A percentile compares a stretch with the other conserved stretches of the same genome.
These are phyloP conservation scores for Mustela nigripes DNA, from an alignment of 2,113 vertebrate genomes.

Conservation along the genomic window DNA sequence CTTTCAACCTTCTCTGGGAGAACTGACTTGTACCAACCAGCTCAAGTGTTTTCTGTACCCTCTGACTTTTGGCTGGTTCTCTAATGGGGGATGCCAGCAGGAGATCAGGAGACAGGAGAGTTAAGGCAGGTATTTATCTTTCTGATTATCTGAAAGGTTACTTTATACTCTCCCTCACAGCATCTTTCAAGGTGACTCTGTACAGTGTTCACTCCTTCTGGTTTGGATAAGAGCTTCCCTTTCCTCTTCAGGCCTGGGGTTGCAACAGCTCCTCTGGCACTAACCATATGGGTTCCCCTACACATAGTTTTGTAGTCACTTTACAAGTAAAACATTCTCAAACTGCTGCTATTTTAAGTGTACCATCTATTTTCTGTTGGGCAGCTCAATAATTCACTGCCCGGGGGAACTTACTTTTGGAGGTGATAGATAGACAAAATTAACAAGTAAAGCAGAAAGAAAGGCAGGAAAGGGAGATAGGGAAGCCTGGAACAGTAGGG, in stretches of 20 bases:
- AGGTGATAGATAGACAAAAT: background rate
- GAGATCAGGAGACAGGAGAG: background rate
- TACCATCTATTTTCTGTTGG: background rate
- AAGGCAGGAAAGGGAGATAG: background rate
- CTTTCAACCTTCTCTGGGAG: background rate
- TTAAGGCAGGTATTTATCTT: background rate
- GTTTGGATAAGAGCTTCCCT: background rate
- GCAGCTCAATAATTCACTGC: background rate
- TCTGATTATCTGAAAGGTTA: background rate
- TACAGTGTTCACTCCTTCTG: background rate
- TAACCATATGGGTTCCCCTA: background rate
- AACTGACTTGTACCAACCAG: background rate
- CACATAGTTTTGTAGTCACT: background rate
- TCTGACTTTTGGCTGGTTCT: background rate
- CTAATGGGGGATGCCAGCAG: background rate
- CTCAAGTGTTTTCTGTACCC: background rate
- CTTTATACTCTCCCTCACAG: background rate
- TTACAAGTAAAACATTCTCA: constrained; percentile 1
- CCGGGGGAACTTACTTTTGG: background rate
- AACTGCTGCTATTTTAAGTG: background rate
- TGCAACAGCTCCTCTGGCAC: background rate
- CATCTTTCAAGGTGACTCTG: background rate
- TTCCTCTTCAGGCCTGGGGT: background rate
- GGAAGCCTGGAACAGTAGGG: background rate
- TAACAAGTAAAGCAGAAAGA: constrained; percentile 12